Percentiles rank a stretch among this genome's conserved stretches.
Evolutionary conservation across 2,113 vertebrate species (phyloP).

Genomic region (Ahaetulla prasina): DNA sequence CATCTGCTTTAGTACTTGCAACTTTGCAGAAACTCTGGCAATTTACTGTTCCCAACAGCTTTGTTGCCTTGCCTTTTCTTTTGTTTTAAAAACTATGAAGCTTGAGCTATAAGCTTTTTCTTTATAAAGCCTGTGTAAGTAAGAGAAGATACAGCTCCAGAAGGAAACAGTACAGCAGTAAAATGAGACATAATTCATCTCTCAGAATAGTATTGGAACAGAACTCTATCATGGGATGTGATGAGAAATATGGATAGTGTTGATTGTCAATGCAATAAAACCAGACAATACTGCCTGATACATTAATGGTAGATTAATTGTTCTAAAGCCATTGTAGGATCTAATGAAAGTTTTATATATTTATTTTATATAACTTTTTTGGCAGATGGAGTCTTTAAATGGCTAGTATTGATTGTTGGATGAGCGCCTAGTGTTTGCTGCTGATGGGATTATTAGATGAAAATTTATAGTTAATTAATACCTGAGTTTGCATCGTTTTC

Average conservation of each 20-base stretch:
- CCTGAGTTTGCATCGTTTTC: constrained; percentile 59
- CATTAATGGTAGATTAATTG: constrained; percentile 62
- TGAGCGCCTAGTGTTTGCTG: constrained; percentile 52
- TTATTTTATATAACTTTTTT: constrained; percentile 69
- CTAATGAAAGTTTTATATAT: constrained; percentile 66
- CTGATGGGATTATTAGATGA: constrained; percentile 55
- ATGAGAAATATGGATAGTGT: constrained; percentile 1
- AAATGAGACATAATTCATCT: not conserved
- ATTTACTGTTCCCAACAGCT: not conserved
- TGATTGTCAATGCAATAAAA: not conserved
- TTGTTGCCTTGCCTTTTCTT: constrained; percentile 10
- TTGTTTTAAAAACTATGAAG: not conserved
- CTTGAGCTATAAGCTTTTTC: not conserved
- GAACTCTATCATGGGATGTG: not conserved
- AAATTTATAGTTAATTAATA: constrained; percentile 66
- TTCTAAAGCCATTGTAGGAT: constrained; percentile 60
- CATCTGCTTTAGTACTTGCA: constrained; percentile 5
- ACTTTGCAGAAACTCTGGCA: constrained; percentile 4
- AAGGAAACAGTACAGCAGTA: not conserved
- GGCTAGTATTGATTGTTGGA: constrained; percentile 62
- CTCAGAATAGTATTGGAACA: not conserved
- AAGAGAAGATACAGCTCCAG: not conserved
- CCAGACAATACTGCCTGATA: constrained; percentile 29
- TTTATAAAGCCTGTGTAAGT: not conserved
- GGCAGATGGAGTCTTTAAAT: constrained; percentile 56